A percentile compares a stretch with the other conserved stretches of the same genome.
Evolutionary conservation across 2,888 invertebrate genomes (phyloP).

Genomic region (Allygus modestus): DNA sequence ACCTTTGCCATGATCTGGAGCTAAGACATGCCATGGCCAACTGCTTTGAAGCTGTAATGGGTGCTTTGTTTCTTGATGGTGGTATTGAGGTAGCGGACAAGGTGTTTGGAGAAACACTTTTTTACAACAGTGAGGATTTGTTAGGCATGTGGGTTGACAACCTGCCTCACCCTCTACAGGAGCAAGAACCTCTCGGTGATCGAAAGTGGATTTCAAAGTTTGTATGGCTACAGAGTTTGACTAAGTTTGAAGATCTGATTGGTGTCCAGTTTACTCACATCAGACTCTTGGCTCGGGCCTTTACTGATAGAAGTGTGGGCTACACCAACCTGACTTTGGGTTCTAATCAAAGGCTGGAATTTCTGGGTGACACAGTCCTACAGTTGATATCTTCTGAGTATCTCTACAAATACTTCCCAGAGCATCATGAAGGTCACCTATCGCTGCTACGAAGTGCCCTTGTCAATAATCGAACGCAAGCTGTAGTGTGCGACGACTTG

Average conservation of each 20-base stretch:
- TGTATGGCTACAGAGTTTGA: slow-evolving; percentile 83
- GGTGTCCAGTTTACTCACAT: slow-evolving; percentile 95
- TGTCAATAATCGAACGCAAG: slow-evolving; percentile 98
- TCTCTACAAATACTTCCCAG: slow-evolving; percentile 98
- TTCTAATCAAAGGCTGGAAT: slow-evolving; percentile 98
- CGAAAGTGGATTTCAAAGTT: slow-evolving; percentile 93
- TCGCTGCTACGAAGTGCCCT: slow-evolving; percentile 97
- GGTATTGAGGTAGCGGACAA: slow-evolving; percentile 90
- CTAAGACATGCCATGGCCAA: slow-evolving; percentile 99
- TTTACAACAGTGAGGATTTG: slow-evolving; percentile 82
- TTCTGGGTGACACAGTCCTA: slow-evolving; percentile 97
- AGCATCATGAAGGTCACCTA: slow-evolving; percentile 99
- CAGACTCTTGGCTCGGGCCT: slow-evolving; percentile 94
- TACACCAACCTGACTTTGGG: slow-evolving; percentile 97
- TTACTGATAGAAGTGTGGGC: slow-evolving; percentile 97
- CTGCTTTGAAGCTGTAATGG: slow-evolving; percentile 99
- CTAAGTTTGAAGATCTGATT: slow-evolving; percentile 91
- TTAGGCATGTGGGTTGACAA: slow-evolving; percentile 91
- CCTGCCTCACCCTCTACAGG: slow-evolving; percentile 94
- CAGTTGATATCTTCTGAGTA: slow-evolving; percentile 98
- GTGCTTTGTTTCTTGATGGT: slow-evolving; percentile 95
- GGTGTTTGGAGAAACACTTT: slow-evolving; percentile 89
- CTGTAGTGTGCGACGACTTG: slow-evolving; percentile 98
- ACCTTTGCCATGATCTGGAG: slow-evolving; percentile 97
- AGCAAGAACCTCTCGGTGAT: slow-evolving; percentile 96